Percentiles rank a stretch among this genome's conserved stretches.
phyloP scores from a whole-genome alignment of 1,140 invertebrate genomes.

The Brachionus sp. region DNA sequence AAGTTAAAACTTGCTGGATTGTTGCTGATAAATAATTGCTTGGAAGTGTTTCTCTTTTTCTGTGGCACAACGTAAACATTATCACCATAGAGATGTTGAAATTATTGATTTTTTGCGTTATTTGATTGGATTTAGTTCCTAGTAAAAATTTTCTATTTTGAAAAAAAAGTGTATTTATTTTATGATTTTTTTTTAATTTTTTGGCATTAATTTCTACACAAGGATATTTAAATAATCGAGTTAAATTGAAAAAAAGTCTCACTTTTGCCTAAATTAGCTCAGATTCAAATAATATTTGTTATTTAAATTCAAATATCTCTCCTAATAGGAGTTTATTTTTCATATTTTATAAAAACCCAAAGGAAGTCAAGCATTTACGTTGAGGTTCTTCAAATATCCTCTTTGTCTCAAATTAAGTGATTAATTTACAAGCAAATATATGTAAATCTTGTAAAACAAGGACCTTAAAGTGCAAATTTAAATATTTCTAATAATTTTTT shows the following conservation, averaged over 20 bases:
- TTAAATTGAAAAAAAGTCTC: neutral
- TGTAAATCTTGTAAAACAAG: too few relatives aligned
- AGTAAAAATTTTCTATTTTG: neutral
- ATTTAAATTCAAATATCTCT: neutral
- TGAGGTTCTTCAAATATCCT: too few relatives aligned
- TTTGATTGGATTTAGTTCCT: neutral
- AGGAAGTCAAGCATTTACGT: neutral
- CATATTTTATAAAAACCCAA: neutral
- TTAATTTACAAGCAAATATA: too few relatives aligned
- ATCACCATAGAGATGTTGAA: slow-evolving; percentile 28
- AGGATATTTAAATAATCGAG: neutral
- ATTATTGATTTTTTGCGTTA: slow-evolving; percentile 27
- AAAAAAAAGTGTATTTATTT: neutral
- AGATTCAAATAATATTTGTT: neutral
- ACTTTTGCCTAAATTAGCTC: neutral
- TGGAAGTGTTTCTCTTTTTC: neutral
- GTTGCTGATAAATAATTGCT: neutral
- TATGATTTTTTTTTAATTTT: neutral
- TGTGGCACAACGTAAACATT: neutral
- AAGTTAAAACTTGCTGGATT: neutral
- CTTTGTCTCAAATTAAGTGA: too few relatives aligned
- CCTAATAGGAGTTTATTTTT: neutral
- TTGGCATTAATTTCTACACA: neutral
- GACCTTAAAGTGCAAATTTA: too few relatives aligned
- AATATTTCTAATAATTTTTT: too few relatives aligned